phyloP scores from a whole-genome alignment of 2,888 invertebrate species.

The Noctua pronuba region DNA sequence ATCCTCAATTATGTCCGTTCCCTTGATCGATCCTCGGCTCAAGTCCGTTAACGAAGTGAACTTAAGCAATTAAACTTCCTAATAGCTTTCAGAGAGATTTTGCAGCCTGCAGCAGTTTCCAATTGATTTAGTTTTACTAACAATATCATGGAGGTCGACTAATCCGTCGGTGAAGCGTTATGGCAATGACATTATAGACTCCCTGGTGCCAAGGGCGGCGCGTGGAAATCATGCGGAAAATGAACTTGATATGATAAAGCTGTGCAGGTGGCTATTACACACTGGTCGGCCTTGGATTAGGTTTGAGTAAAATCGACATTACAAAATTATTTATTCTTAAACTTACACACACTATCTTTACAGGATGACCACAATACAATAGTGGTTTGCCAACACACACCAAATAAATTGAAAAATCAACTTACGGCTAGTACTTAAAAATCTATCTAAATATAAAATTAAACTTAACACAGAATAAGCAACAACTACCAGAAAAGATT shows the following conservation, averaged over 20 bases:
- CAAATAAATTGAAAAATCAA: too few species aligned
- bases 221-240: background rate
- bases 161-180: background rate
- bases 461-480: too few species aligned
- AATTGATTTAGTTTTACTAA: background rate
- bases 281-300: background rate
- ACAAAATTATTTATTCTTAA: too few species aligned
- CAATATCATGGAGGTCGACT: slow-evolving; percentile 2
- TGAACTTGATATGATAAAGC: background rate
- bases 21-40: background rate
- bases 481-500: too few species aligned
- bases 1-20: too few species aligned
- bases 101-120: background rate
- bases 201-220: background rate
- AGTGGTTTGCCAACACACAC: too few species aligned
- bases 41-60: background rate
- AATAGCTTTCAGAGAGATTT: background rate
- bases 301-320: too few species aligned
- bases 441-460: too few species aligned
- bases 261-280: background rate
- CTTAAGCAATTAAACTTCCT: background rate
- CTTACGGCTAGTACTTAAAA: too few species aligned
- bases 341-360: too few species aligned
- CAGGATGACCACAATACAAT: too few species aligned
- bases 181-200: slow-evolving; percentile 21